A percentile compares a stretch with the other conserved stretches of the same genome.
Conservation (phyloP, 2,888 invertebrate genomes). For the Seira sanloemensis region DNA sequence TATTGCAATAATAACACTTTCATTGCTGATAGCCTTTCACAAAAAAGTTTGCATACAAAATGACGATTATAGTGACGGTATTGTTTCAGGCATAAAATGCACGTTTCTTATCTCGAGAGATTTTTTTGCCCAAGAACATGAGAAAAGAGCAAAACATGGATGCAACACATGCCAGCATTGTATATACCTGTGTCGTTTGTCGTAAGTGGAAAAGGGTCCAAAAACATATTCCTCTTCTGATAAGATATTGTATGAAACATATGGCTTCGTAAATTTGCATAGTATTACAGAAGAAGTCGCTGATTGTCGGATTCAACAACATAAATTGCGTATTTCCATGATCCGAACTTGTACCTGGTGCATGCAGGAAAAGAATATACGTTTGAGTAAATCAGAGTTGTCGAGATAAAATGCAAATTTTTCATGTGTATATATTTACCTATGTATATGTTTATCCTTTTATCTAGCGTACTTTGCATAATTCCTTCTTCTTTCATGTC, state of each 20-base stretch:
- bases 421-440: neutral
- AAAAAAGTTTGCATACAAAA: too few species aligned
- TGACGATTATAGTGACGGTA: too few species aligned
- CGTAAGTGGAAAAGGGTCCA: neutral
- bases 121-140: too few species aligned
- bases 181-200: too few species aligned
- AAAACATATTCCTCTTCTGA: constrained; percentile 2
- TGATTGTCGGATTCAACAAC: neutral
- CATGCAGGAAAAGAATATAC: too few species aligned
- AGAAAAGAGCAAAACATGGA: too few species aligned
- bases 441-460: constrained; percentile 3
- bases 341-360: too few species aligned
- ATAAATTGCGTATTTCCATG: too few species aligned
- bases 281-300: constrained; percentile 25
- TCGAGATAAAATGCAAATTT: constrained; percentile 16
- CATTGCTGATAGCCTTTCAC: neutral
- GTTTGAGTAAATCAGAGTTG: too few species aligned
- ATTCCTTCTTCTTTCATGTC: constrained; percentile 1
- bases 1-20: constrained; percentile 31
- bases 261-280: constrained; percentile 25
- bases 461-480: neutral
- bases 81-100: too few species aligned
- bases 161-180: too few species aligned
- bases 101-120: neutral
- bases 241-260: constrained; percentile 23